Conservation (phyloP, 2,888 invertebrate species). For the Amphipyra berbera region DNA sequence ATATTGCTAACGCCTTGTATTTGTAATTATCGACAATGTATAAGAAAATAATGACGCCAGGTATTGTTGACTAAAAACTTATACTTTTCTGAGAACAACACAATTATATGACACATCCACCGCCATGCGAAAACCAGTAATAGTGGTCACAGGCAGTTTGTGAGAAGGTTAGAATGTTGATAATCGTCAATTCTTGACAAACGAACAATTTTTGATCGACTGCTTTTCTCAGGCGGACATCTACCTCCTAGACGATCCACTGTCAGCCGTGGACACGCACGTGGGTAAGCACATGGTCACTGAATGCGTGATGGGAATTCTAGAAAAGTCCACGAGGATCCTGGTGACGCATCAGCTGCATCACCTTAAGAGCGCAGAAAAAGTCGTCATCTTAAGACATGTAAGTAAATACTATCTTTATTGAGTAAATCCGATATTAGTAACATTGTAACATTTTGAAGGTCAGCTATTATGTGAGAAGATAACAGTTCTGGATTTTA, state of each 20-base stretch:
- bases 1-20: too few species aligned
- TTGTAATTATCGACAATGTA: too few species aligned
- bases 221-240: conserved; percentile 89
- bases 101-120: too few species aligned
- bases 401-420: conserved; percentile 79
- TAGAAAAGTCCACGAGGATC: conserved; percentile 92
- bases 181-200: too few species aligned
- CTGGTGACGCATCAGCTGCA: conserved; percentile 97
- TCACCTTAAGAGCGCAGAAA: conserved; percentile 91
- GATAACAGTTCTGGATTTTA: too few species aligned
- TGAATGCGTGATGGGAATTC: conserved; percentile 90
- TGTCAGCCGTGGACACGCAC: conserved; percentile 93
- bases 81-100: too few species aligned
- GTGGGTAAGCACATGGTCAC: conserved; percentile 93
- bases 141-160: too few species aligned
- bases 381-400: conserved; percentile 91
- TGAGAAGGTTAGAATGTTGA: too few species aligned
- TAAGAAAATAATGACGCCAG: too few species aligned
- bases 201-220: neutral
- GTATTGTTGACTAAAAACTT: too few species aligned
- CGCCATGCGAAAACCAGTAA: too few species aligned
- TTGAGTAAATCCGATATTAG: neutral
- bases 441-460: conserved; percentile 11
- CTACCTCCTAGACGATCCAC: conserved; percentile 93
- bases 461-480: neutral